These are phyloP conservation scores for Amiota minor DNA, from an alignment of 2,888 invertebrate genomes.

Conservation along the genomic window DNA sequence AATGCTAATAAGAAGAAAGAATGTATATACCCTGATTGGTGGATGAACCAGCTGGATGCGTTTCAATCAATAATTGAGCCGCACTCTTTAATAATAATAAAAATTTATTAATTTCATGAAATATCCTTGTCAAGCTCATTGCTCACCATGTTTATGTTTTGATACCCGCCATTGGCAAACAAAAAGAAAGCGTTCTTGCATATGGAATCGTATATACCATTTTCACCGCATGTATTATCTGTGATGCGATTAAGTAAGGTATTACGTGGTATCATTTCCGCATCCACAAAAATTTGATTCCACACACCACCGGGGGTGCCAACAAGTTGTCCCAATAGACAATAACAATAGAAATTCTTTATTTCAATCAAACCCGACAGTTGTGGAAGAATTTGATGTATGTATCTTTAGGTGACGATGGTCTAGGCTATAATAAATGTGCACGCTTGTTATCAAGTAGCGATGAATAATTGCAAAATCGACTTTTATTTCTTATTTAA, in stretches of 20 bases:
- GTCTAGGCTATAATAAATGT: no score
- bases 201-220: constrained; percentile 40
- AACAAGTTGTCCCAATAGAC: constrained; percentile 70
- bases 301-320: constrained; percentile 60
- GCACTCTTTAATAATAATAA: constrained; percentile 47
- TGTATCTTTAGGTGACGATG: no score
- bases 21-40: constrained; percentile 67
- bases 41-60: constrained; percentile 67
- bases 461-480: no score
- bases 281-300: constrained; percentile 53
- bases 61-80: constrained; percentile 58
- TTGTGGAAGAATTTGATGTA: no score
- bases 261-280: constrained; percentile 62
- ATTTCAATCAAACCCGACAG: no score
- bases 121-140: neutral
- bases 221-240: constrained; percentile 56
- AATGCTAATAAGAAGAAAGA: no score
- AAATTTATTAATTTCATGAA: neutral
- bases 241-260: constrained; percentile 53
- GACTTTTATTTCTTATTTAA: no score
- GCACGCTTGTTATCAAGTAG: no score
- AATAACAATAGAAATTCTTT: no score
- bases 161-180: constrained; percentile 61
- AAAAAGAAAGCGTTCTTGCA: constrained; percentile 59
- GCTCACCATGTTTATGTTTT: constrained; percentile 58